A percentile compares a stretch with the other conserved stretches of the same genome.
Evolutionary conservation across 37 sponge, comb jelly and placozoan species (phyloP).

Genomic region (Amphimedon queenslandica): DNA sequence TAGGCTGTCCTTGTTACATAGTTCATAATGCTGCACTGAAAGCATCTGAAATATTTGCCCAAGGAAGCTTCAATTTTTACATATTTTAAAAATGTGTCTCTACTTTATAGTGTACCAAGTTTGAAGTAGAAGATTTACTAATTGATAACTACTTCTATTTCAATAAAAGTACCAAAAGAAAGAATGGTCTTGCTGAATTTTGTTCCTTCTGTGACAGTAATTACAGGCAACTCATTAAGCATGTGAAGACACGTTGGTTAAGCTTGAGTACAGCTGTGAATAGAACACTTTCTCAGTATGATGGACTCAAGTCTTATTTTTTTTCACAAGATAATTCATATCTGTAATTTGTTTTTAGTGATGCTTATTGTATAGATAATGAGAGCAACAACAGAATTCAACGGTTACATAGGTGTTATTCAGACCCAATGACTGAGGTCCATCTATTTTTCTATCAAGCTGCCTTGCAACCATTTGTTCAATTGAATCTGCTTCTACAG

Average conservation of each 20-base stretch:
- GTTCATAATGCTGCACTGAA: constrained; percentile 33
- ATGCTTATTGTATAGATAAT: constrained; percentile 8
- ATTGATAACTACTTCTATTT: constrained; percentile 49
- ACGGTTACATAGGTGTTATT: neutral
- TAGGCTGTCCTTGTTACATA: constrained; percentile 55
- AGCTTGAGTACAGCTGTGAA: constrained; percentile 30
- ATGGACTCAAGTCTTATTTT: constrained; percentile 36
- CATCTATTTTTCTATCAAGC: constrained; percentile 31
- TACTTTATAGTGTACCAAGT: constrained; percentile 11
- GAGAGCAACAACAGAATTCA: constrained; percentile 5
- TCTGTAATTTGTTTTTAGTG: neutral
- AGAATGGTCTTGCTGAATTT: constrained; percentile 25
- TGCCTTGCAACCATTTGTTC: constrained; percentile 19
- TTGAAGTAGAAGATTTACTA: constrained; percentile 40
- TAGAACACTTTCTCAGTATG: constrained; percentile 35
- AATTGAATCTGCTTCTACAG: constrained; percentile 29
- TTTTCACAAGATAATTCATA: constrained; percentile 34
- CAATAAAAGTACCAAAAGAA: constrained; percentile 49
- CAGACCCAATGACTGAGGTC: constrained; percentile 33
- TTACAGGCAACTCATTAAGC: constrained; percentile 40
- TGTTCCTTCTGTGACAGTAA: constrained; percentile 33
- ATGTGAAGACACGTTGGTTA: constrained; percentile 39
- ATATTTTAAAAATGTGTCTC: neutral
- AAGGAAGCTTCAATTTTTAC: constrained; percentile 8
- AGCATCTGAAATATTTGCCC: constrained; percentile 21